phyloP scores from a whole-genome alignment of 30 jellyfish, hydroid and myxozoan species.

The Phacellophora camtschatica region DNA sequence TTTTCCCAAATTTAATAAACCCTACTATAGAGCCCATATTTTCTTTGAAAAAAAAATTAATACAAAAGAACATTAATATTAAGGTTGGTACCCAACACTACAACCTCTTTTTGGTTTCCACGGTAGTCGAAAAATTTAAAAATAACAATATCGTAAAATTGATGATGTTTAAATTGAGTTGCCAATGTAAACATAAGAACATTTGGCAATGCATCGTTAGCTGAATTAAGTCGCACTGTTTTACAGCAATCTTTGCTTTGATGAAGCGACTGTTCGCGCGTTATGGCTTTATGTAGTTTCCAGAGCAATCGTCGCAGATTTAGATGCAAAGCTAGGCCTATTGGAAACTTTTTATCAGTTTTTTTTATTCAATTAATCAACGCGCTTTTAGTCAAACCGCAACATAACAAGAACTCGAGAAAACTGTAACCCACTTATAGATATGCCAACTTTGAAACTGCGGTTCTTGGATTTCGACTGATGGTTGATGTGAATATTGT shows the following conservation, averaged over 20 bases:
- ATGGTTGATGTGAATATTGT: slow-evolving; percentile 48
- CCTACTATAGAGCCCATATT: too few relatives aligned
- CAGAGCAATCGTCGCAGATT: slow-evolving; percentile 41
- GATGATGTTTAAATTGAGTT: too few relatives aligned
- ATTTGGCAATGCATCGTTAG: slow-evolving; percentile 9
- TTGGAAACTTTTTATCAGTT: slow-evolving; percentile 68
- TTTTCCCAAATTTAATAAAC: too few relatives aligned
- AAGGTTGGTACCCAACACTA: too few relatives aligned
- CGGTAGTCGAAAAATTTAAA: too few relatives aligned
- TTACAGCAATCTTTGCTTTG: slow-evolving; percentile 19
- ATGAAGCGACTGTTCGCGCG: slow-evolving; percentile 5
- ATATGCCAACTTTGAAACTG: slow-evolving; percentile 52
- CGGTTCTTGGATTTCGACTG: slow-evolving; percentile 34
- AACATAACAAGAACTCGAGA: slow-evolving; percentile 53
- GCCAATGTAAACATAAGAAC: too few relatives aligned
- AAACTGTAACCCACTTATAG: slow-evolving; percentile 64
- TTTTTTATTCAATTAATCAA: slow-evolving; percentile 52
- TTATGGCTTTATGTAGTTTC: slow-evolving; percentile 8
- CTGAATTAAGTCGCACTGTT: slow-evolving; percentile 17
- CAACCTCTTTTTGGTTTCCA: too few relatives aligned
- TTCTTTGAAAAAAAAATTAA: too few relatives aligned
- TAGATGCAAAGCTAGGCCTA: slow-evolving; percentile 41
- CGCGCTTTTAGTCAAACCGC: slow-evolving; percentile 52
- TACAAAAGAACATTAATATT: too few relatives aligned
- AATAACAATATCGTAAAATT: too few relatives aligned